A percentile compares a stretch with the other conserved stretches of the same genome.
These are phyloP conservation scores for Phrynocephalus forsythii DNA, from an alignment of 2,797 vertebrate genomes.

Conservation along the genomic window DNA sequence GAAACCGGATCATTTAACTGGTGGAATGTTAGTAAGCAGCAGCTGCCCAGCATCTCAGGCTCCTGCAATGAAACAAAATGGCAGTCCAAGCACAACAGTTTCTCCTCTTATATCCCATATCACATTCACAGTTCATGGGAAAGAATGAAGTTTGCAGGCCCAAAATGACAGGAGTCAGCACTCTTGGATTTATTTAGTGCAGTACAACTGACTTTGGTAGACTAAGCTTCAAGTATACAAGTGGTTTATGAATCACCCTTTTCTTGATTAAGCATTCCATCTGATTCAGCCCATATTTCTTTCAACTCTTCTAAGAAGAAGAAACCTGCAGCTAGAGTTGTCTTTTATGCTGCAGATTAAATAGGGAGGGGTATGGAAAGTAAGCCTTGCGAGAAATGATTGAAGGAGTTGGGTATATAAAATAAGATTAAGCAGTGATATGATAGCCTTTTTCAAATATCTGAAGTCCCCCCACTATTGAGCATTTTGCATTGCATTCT, in stretches of 20 bases:
- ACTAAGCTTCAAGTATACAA: background rate
- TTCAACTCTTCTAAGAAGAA: background rate
- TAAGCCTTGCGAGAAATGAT: too few relatives aligned
- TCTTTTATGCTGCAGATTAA: background rate
- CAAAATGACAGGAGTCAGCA: conserved; percentile 1
- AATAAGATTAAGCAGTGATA: too few relatives aligned
- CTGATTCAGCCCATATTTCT: background rate
- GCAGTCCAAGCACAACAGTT: background rate
- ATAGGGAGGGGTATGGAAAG: too few relatives aligned
- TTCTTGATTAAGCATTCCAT: background rate
- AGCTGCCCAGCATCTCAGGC: background rate
- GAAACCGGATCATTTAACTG: background rate
- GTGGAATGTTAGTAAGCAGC: conserved; percentile 8
- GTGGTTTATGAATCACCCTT: background rate
- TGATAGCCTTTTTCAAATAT: background rate
- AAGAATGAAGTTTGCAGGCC: background rate
- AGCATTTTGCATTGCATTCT: background rate
- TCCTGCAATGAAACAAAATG: conserved; percentile 18
- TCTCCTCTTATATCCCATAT: background rate
- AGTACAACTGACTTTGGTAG: background rate
- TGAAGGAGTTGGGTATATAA: too few relatives aligned
- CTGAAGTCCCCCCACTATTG: background rate
- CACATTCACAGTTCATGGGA: background rate
- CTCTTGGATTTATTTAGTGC: background rate
- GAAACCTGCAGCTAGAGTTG: background rate